Conservation (phyloP, 2,888 invertebrate genomes). For the Drosophila acutilabella region DNA sequence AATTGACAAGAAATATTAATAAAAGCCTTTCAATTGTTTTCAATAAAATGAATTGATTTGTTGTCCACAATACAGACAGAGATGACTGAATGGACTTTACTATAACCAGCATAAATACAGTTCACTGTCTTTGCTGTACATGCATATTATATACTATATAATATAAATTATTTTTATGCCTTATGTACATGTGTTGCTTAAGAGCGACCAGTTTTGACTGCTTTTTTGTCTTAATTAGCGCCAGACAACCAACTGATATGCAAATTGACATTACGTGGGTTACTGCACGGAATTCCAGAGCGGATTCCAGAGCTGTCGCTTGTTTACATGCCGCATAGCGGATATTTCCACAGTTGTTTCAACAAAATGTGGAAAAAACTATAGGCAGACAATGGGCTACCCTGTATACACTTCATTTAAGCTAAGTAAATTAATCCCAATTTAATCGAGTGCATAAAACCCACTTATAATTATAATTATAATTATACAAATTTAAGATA, state of each 20-base stretch:
- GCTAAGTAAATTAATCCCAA: background rate
- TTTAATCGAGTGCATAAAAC: too few relatives aligned
- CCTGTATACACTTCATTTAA: background rate
- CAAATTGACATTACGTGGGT: constrained; percentile 73
- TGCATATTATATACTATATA: background rate
- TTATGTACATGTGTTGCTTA: constrained; percentile 4
- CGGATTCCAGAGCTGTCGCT: constrained; percentile 8
- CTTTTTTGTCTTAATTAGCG: constrained; percentile 66
- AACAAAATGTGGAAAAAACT: constrained; percentile 39
- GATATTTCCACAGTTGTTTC: constrained; percentile 66
- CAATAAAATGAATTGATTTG: constrained; percentile 78
- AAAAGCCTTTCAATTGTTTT: constrained; percentile 73
- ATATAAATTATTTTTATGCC: background rate
- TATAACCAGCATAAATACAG: constrained; percentile 13
- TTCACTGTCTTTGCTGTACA: background rate
- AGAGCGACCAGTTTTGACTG: constrained; percentile 29
- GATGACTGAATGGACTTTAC: constrained; percentile 23
- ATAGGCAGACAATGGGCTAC: background rate
- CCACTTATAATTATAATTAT: too few relatives aligned
- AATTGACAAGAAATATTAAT: constrained; percentile 25
- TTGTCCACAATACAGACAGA: constrained; percentile 38
- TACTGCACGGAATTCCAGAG: constrained; percentile 60
- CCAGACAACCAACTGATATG: constrained; percentile 45
- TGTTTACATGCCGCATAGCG: constrained; percentile 47
- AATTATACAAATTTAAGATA: constrained; percentile 17